phyloP scores from a whole-genome alignment of 1,140 invertebrate genomes.

The Reticulitermes speratus region DNA sequence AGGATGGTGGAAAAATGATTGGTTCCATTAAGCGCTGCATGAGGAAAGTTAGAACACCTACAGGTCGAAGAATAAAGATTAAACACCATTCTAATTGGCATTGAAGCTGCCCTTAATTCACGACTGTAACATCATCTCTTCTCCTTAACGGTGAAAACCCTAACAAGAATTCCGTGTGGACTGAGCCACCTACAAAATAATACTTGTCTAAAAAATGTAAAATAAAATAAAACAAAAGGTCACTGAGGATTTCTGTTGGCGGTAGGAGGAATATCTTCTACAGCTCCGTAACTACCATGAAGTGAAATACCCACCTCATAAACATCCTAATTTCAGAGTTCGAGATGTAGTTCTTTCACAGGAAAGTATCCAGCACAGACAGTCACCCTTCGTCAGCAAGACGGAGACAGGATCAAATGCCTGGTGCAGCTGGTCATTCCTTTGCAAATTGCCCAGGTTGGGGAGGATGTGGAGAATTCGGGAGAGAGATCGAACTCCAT shows the following conservation, averaged over 20 bases:
- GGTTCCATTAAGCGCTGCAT: background rate
- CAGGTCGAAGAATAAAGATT: too few relatives aligned
- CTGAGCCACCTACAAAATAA: background rate
- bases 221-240: slow-evolving; percentile 11
- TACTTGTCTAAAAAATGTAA: background rate
- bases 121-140: background rate
- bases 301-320: background rate
- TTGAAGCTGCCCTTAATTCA: too few relatives aligned
- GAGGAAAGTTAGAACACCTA: too few relatives aligned
- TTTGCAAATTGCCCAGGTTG: background rate
- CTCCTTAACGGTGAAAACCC: background rate
- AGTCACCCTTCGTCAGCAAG: background rate
- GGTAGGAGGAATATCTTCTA: background rate
- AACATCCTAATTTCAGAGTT: background rate
- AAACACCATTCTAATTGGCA: too few relatives aligned
- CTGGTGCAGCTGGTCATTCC: background rate
- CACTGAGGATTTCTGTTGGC: background rate
- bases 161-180: background rate
- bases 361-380: background rate
- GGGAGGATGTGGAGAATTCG: background rate
- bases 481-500: too few relatives aligned
- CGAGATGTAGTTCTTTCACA: background rate
- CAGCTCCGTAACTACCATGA: background rate
- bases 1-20: background rate
- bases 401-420: background rate